Evolutionary conservation across 2,888 invertebrate species (phyloP).

Genomic region (Lepidocyrtinus sp.): DNA sequence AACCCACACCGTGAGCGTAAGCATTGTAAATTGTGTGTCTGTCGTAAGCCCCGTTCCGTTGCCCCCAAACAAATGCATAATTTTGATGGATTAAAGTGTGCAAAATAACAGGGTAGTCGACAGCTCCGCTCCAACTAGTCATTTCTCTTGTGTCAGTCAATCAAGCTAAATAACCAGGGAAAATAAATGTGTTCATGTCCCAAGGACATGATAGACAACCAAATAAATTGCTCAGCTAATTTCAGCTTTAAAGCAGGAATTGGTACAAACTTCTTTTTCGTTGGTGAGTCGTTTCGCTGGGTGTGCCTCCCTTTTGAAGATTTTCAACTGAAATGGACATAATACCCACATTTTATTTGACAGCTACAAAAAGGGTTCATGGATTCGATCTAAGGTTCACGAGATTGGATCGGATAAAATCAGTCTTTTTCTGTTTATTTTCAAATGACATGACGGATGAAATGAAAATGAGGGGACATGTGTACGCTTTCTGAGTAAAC

Average conservation of each 20-base stretch:
- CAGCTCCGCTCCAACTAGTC: constrained; percentile 42
- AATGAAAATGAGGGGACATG: constrained; percentile 26
- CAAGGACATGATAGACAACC: constrained; percentile 29
- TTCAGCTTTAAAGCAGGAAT: constrained; percentile 16
- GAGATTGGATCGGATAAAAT: neutral
- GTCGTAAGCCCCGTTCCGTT: too few species aligned
- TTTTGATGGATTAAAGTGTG: constrained; percentile 54
- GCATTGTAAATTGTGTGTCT: too few species aligned
- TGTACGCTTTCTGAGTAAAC: constrained; percentile 22
- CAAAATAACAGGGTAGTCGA: constrained; percentile 54
- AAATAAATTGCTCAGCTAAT: constrained; percentile 54
- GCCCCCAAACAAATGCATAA: too few species aligned
- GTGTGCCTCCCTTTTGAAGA: constrained; percentile 35
- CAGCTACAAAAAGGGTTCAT: neutral
- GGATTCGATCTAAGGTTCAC: neutral
- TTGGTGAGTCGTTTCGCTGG: constrained; percentile 17
- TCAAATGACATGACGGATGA: constrained; percentile 50
- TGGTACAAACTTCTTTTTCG: neutral
- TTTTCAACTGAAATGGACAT: constrained; percentile 18
- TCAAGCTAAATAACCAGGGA: constrained; percentile 31
- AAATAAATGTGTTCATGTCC: neutral
- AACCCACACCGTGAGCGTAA: too few species aligned
- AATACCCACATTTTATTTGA: constrained; percentile 5
- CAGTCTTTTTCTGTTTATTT: neutral
- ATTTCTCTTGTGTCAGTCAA: constrained; percentile 53